Conservation (phyloP, 2,797 vertebrate genomes). For the Neosilurus hyrtlii region DNA sequence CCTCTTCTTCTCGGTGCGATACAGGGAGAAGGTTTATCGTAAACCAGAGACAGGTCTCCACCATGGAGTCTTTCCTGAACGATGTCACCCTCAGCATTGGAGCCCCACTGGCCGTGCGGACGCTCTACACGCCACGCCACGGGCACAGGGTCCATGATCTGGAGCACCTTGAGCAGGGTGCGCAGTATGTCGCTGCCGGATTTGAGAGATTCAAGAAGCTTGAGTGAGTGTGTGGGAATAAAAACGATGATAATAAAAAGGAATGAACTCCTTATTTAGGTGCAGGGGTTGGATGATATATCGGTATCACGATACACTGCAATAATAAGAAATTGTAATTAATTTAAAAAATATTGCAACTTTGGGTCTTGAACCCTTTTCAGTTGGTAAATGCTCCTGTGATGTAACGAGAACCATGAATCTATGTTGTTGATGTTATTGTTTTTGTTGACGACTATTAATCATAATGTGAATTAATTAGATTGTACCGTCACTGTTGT, state of each 20-base stretch:
- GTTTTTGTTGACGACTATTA: neutral
- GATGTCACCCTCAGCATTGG: conserved; percentile 81
- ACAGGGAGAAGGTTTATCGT: conserved; percentile 81
- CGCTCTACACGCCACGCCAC: conserved; percentile 78
- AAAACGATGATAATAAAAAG: neutral
- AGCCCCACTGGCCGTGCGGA: conserved; percentile 78
- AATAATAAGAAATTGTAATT: neutral
- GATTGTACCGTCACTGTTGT: neutral
- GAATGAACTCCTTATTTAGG: neutral
- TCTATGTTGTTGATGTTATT: neutral
- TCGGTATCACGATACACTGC: neutral
- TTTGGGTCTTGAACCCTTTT: neutral
- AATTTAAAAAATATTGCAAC: neutral
- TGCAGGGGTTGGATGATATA: neutral
- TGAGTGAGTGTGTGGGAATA: conserved; percentile 75
- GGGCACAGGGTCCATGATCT: conserved; percentile 76
- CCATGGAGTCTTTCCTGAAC: conserved; percentile 82
- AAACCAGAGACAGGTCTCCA: conserved; percentile 77
- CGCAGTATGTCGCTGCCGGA: conserved; percentile 86
- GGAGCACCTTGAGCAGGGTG: conserved; percentile 76
- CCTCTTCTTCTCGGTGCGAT: neutral
- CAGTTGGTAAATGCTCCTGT: too few relatives aligned
- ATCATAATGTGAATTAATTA: neutral
- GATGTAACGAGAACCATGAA: too few relatives aligned
- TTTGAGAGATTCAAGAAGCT: conserved; percentile 84